These are phyloP conservation scores for Pituophis catenifer DNA, from an alignment of 2,113 vertebrate genomes.

Conservation along the genomic window DNA sequence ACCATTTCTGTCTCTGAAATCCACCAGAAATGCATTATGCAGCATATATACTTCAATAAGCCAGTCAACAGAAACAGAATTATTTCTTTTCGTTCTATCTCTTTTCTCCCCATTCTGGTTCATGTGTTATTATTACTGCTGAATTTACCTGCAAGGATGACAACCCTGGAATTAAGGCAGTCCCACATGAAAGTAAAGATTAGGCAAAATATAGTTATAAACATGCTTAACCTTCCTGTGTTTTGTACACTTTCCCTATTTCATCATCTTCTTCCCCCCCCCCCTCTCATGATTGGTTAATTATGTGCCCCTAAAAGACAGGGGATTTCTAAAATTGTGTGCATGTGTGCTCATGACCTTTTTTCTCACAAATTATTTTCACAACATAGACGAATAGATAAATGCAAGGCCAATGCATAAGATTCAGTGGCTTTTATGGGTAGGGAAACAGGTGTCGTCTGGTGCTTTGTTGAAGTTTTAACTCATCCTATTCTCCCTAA, in stretches of 20 bases:
- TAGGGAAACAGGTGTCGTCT: background rate
- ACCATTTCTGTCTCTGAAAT: background rate
- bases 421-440: background rate
- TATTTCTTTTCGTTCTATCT: background rate
- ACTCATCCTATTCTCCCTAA: background rate
- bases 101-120: background rate
- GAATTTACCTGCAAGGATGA: background rate
- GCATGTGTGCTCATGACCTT: background rate
- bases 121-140: background rate
- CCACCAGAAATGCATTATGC: background rate
- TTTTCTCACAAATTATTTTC: background rate
- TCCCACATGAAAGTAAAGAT: background rate
- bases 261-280: background rate
- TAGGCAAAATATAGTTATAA: background rate
- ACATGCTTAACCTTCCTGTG: background rate
- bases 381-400: background rate
- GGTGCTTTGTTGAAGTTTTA: background rate
- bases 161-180: background rate
- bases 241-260: background rate
- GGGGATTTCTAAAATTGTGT: background rate
- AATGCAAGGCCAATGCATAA: background rate
- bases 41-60: background rate
- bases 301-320: background rate
- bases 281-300: background rate
- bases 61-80: background rate